Percentiles rank a stretch among this genome's conserved stretches.
Evolutionary conservation across 2,888 invertebrate species (phyloP).

Genomic region (Brachycybe producta): DNA sequence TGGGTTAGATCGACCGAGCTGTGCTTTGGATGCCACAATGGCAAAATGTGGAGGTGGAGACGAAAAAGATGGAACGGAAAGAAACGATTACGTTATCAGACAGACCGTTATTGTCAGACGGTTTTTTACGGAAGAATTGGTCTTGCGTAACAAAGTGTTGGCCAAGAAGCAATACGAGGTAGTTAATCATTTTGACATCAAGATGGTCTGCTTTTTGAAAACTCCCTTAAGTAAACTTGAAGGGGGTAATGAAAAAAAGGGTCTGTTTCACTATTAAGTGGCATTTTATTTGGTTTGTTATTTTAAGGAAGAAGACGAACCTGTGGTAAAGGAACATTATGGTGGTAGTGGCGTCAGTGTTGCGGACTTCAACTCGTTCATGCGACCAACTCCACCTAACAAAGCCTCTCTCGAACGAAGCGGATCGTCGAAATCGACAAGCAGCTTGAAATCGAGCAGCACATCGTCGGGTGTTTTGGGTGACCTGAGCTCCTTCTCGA

Average conservation of each 20-base stretch:
- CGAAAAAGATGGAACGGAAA: too few species aligned
- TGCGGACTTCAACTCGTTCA: background rate
- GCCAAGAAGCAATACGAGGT: background rate
- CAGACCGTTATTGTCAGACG: conserved; percentile 5
- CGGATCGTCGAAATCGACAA: background rate
- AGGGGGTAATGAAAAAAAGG: too few species aligned
- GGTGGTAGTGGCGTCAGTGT: background rate
- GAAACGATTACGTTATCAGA: too few species aligned
- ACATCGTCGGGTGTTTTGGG: background rate
- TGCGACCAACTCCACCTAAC: background rate
- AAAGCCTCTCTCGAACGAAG: background rate
- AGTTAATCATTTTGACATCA: background rate
- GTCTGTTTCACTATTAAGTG: too few species aligned
- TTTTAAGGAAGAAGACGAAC: conserved; percentile 1
- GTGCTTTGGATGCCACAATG: too few species aligned
- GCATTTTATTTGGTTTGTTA: too few species aligned
- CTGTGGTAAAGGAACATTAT: conserved; percentile 1
- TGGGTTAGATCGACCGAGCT: too few species aligned
- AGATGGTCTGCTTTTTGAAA: too few species aligned
- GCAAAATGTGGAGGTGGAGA: too few species aligned
- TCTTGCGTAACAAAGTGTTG: background rate
- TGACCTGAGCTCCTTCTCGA: too few species aligned
- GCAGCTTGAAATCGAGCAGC: background rate
- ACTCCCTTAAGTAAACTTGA: too few species aligned
- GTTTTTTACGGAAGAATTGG: conserved; percentile 4